phyloP scores from a whole-genome alignment of 2,113 vertebrate genomes.

The Rhinoderma darwinii region DNA sequence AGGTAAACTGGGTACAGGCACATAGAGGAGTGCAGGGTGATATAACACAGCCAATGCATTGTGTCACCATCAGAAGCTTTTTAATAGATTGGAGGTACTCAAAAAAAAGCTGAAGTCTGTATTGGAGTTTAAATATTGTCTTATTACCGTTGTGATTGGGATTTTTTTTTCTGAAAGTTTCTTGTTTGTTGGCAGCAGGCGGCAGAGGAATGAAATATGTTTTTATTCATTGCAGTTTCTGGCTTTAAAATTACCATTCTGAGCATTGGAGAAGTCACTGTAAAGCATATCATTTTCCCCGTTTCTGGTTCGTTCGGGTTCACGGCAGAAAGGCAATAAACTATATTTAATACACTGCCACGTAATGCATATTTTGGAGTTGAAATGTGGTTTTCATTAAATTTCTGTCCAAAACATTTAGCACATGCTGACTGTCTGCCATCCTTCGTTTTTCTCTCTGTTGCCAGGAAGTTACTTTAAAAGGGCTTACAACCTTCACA shows the following conservation, averaged over 20 bases:
- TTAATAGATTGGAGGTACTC: constrained; percentile 14
- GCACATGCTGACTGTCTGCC: constrained; percentile 78
- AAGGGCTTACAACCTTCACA: constrained; percentile 60
- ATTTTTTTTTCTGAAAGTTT: constrained; percentile 26
- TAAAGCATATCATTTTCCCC: constrained; percentile 29
- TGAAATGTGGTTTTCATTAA: constrained; percentile 89
- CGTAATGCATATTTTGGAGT: constrained; percentile 78
- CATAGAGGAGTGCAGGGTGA: constrained; percentile 59
- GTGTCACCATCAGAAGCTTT: background rate
- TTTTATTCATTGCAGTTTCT: constrained; percentile 29
- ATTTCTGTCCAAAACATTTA: constrained; percentile 77
- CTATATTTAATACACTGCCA: constrained; percentile 74
- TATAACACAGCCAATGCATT: constrained; percentile 44
- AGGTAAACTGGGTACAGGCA: constrained; percentile 62
- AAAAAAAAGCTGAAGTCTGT: background rate
- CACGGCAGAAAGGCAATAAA: constrained; percentile 63
- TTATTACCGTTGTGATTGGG: background rate
- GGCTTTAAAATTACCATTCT: constrained; percentile 17
- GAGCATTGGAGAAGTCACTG: constrained; percentile 18
- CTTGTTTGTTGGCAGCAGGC: background rate
- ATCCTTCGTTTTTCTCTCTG: constrained; percentile 70
- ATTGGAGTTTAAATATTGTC: background rate
- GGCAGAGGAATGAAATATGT: constrained; percentile 3
- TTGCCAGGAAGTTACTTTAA: constrained; percentile 69
- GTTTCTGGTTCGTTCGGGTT: constrained; percentile 24